Conservation (phyloP, 2,888 invertebrate species). For the Ischnura elegans region DNA sequence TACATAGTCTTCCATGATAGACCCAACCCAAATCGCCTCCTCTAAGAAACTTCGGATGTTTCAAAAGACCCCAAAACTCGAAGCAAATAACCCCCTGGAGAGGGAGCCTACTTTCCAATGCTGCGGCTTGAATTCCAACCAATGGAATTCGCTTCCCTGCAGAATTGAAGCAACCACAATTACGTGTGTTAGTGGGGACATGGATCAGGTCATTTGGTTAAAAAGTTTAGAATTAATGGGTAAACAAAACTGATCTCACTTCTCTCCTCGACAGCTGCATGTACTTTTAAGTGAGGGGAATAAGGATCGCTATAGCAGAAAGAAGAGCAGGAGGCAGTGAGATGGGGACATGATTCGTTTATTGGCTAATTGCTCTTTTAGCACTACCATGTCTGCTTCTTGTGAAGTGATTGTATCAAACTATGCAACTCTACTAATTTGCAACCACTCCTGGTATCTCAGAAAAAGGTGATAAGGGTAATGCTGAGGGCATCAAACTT, state of each 20-base stretch:
- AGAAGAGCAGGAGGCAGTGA: no score
- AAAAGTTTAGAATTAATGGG: neutral
- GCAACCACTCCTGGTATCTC: no score
- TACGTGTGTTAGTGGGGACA: neutral
- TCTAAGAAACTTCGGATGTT: conserved; percentile 5
- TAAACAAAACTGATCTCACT: neutral
- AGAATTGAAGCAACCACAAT: neutral
- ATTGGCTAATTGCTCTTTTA: no score
- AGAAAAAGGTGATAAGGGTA: no score
- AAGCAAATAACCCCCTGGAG: neutral
- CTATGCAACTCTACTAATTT: no score
- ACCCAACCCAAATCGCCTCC: neutral
- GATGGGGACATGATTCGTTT: no score
- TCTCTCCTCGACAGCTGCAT: neutral
- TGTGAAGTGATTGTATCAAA: no score
- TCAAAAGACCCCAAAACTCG: neutral
- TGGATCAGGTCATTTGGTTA: neutral
- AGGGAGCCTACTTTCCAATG: neutral
- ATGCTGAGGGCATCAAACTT: no score
- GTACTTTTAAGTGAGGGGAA: no score
- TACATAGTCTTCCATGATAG: neutral
- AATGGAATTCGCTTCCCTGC: neutral
- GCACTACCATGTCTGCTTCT: no score
- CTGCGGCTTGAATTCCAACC: neutral
- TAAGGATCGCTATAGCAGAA: no score